Evolutionary conservation across 35 echinoderm and acorn worm species (phyloP), one percentile per base, ranked within the genome.

Genomic region (Patiria miniata): DNA sequence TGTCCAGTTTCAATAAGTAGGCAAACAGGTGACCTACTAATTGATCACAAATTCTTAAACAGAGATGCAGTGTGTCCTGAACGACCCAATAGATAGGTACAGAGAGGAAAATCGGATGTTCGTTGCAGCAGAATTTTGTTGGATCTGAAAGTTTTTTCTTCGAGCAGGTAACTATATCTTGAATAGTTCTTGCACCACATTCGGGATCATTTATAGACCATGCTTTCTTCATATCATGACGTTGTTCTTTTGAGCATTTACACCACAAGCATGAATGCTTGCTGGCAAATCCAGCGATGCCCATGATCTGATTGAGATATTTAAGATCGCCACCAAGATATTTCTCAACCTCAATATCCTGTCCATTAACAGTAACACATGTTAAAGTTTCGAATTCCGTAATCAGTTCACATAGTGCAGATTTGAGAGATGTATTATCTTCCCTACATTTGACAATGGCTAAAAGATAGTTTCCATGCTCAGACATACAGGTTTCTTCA

Each of bases 391-490:
- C 79, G 82, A 82, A 82, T 88, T 93, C 85, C 58, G 73, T 2
- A 93, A 93, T 92, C 15, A 92, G 60, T 18, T 81, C 77, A 39
- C 19, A 10, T 51, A 93, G 54, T 61, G 85, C 65, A 87, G 60
- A 18, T 59, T 93, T 93, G 30, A 83, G 7, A 18, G 77, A 85
- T 23, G 52, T 33, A 58, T 93, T 88, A 47, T 60, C 76, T 88
- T 93, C 91, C 1, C 18, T 1, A 60, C 91, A 92, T 78, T 93
- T 88, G 16, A 83, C 81, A 28, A 93, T 93, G 23, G 91, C 91
- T 15, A 93, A 51, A 30, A 93, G 81, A 65, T 93, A 88, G 42
- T 93, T 93, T 53, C 91, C 91, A 79, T 88, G 91, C 78, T 93
- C 86, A 40, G 91, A 93, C 81, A 78, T 83, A 36, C 86, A 88